These are phyloP conservation scores for Dermatophagoides farinae DNA, from an alignment of 1,140 invertebrate species.

Conservation along the genomic window DNA sequence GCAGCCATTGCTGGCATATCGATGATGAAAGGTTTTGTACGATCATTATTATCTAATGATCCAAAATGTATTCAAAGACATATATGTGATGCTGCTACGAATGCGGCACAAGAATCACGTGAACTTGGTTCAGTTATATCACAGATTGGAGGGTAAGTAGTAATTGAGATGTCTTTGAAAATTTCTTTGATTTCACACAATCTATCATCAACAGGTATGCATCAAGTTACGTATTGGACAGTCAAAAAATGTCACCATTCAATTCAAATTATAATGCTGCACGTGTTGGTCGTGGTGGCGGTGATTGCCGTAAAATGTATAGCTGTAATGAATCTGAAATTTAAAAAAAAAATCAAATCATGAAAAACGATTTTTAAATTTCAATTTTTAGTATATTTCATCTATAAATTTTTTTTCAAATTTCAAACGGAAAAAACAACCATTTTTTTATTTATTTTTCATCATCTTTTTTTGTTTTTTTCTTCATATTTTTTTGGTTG, in stretches of 20 bases:
- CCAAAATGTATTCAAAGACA: slow-evolving; percentile 55
- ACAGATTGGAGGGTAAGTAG: slow-evolving; percentile 71
- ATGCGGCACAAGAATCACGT: slow-evolving; percentile 52
- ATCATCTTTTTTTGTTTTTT: no score
- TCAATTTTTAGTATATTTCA: no score
- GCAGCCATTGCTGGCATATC: slow-evolving; percentile 21
- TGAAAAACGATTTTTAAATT: no score
- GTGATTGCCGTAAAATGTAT: slow-evolving; percentile 6
- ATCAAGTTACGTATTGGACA: slow-evolving; percentile 11
- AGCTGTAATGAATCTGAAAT: slow-evolving; percentile 2
- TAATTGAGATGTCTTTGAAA: background rate
- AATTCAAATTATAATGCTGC: slow-evolving; percentile 10
- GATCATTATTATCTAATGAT: slow-evolving; percentile 51
- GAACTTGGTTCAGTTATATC: slow-evolving; percentile 67
- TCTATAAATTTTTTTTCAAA: no score
- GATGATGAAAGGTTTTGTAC: slow-evolving; percentile 46
- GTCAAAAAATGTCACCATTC: slow-evolving; percentile 4
- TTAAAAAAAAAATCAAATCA: background rate
- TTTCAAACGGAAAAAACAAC: no score
- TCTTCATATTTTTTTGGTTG: no score
- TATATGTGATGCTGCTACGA: slow-evolving; percentile 66
- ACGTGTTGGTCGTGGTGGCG: background rate
- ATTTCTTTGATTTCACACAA: background rate
- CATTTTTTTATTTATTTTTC: no score
- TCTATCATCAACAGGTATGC: slow-evolving; percentile 8